Base-by-base conservation (phyloP, 30 jellyfish, hydroid and myxozoan genomes). In the Pelagia noctiluca region DNA sequence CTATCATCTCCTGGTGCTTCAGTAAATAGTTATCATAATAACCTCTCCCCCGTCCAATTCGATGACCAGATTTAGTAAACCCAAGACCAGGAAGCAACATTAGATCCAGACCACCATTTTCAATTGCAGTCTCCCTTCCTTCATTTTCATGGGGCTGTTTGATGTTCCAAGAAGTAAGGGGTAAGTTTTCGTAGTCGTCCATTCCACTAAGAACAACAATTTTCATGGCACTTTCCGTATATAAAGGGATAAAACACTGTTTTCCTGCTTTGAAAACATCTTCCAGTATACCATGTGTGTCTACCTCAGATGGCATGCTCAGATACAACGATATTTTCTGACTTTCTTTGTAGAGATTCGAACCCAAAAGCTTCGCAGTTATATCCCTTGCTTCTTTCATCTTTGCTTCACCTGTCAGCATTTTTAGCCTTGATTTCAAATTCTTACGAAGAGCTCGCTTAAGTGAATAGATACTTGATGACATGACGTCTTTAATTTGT, bases 51-150 rank as follows among this genome's bases (percentile, higher is more conserved):
- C 97, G 86, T 23, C 97, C 97, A 23, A 90, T 37, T 13, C 97
- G 83, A 12, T 21, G 54, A 52, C 98, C 96, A 64, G 68, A 75
- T 35, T 67, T 75, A 1, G 97, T 86, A 69, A 92, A 92, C 18
- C 98, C 98, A 52, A 92, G 96, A 4, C 97, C 98, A 4, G 98
- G 98, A 1, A 92, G 90, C 8, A 92, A 34, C 32, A 92, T 83
- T 32, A 92, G 50, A 76, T 92, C 98, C 2, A 92, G 85, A 35
- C 98, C 98, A 21, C 97, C 97, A 3, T 72, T 54, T 21, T 79
- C 87, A 16, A 92, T 80, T 16, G 96, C 95, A 35, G 80, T 34
- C 34, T 80, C 97, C 22, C 98, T 38, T 2, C 31, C 30, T 5
- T 64, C 94, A 35, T 92, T 82, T 46, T 92, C 98, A 32, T 75